Base-by-base conservation (phyloP, 2,888 invertebrate genomes). In the Lissocephala sabroskyi region DNA sequence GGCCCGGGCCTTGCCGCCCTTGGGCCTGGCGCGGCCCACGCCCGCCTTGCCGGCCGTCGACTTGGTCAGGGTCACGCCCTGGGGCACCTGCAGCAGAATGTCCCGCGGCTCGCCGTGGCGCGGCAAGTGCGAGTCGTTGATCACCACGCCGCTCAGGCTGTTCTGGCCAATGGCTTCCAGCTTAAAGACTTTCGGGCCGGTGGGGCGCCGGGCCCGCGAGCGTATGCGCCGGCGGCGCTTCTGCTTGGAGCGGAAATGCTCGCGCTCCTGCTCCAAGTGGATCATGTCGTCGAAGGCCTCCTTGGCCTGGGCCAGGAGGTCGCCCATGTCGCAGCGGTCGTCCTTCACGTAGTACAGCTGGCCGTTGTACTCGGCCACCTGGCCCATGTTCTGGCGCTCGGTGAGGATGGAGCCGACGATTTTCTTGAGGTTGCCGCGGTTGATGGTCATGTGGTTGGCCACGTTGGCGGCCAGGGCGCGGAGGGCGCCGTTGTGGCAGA, bases 211-310 rank as follows among this genome's bases (percentile, higher is more conserved):
- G n/a, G n/a, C n/a, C n/a, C n/a, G n/a, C n/a, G n/a, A n/a, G n/a
- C n/a, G n/a, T n/a, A n/a, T n/a, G 28, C 7, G 5, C 40, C 9
- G n/a, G 19, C 10, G 17, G 9, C 17, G 29, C 14, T 43, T 23
- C 23, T 3, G 3, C 23, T 23, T 23, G 23, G 4, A 7, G 4
- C 7, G 3, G 4, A 5, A 5, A 7, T 3, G 23, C 3, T 3
- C 7, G 4, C 7, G 3, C 4, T 3, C 17, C 14, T 54, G 54
- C 9, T 45, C 39, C 2, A 35, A 10, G 14, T 51, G 36, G 3
- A 66, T 1, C 33, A 68, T 41, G 5, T 66, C 67, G 3, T 68
- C 75, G 28, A 68, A 50, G 1, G 71, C 67, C 41, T 71, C 75
- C 43, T 75, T 75, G 13, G 75, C 67, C 14, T 63, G 48, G 1